phyloP scores from a whole-genome alignment of 2,888 invertebrate genomes.

The Rosalia funebris region DNA sequence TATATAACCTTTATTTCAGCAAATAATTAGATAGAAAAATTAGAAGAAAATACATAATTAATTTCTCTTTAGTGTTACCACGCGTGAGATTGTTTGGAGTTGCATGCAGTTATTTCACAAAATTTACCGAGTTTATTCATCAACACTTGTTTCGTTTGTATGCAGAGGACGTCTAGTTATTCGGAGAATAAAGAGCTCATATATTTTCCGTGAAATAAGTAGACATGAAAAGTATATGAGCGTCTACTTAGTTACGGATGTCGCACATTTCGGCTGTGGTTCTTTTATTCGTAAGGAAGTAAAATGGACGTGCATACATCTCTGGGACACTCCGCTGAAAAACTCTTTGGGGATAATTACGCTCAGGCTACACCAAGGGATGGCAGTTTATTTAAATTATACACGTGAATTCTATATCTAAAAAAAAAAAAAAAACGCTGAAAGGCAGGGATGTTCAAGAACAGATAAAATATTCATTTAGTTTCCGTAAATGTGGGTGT shows the following conservation, averaged over 20 bases:
- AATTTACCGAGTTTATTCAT: constrained; percentile 39
- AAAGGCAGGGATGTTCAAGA: too few species aligned
- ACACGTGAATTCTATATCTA: too few species aligned
- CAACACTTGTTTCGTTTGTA: constrained; percentile 48
- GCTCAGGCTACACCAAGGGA: neutral
- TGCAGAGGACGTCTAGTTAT: constrained; percentile 49
- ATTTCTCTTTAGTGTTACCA: neutral
- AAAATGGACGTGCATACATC: constrained; percentile 46
- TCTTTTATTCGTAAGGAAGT: constrained; percentile 38
- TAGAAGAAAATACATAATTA: too few species aligned
- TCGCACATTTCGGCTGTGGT: constrained; percentile 47
- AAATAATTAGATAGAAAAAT: too few species aligned
- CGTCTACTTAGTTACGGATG: constrained; percentile 49
- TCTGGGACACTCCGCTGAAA: constrained; percentile 35
- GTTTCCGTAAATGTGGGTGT: too few species aligned
- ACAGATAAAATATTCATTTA: too few species aligned
- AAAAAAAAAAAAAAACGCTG: too few species aligned
- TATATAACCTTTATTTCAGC: too few species aligned
- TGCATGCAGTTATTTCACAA: neutral
- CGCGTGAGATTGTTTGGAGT: neutral
- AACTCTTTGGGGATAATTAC: constrained; percentile 45
- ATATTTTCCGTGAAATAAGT: constrained; percentile 50
- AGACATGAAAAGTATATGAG: constrained; percentile 50
- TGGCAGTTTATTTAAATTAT: too few species aligned
- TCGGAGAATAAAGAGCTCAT: constrained; percentile 48